Conservation (phyloP, 2,797 vertebrate species). For the Diplodus puntazzo region DNA sequence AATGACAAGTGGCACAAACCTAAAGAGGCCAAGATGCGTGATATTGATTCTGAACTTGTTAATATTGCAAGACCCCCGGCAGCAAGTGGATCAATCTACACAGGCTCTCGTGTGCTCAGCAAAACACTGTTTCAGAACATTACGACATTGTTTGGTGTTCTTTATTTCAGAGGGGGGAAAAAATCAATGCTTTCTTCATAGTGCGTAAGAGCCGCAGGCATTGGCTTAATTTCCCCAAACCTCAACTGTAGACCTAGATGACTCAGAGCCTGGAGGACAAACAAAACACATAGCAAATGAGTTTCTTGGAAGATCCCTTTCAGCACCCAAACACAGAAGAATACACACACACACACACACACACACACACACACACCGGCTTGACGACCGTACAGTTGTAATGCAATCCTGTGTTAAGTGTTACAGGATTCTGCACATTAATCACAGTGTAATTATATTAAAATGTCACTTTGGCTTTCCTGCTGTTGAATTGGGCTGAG, state of each 20-base stretch:
- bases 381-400: conserved; percentile 4
- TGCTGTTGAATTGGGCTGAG: background rate
- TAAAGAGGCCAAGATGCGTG: background rate
- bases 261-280: conserved; percentile 50
- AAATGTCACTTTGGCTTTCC: conserved; percentile 5
- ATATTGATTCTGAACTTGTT: conserved; percentile 1
- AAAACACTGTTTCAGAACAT: conserved; percentile 24
- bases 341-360: background rate
- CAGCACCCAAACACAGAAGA: conserved; percentile 1
- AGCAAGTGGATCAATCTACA: conserved; percentile 8
- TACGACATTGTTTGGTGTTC: conserved; percentile 5
- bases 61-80: conserved; percentile 2
- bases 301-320: conserved; percentile 40
- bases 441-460: background rate
- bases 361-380: background rate
- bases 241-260: conserved; percentile 25
- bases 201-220: conserved; percentile 10
- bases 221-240: conserved; percentile 44
- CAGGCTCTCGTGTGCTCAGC: background rate
- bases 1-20: background rate
- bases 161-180: conserved; percentile 6
- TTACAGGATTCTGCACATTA: background rate
- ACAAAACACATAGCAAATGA: conserved; percentile 59
- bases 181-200: conserved; percentile 22
- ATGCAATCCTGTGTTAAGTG: conserved; percentile 1